phyloP scores from a whole-genome alignment of 2,888 invertebrate species.

The Hypomecis punctinalis region DNA sequence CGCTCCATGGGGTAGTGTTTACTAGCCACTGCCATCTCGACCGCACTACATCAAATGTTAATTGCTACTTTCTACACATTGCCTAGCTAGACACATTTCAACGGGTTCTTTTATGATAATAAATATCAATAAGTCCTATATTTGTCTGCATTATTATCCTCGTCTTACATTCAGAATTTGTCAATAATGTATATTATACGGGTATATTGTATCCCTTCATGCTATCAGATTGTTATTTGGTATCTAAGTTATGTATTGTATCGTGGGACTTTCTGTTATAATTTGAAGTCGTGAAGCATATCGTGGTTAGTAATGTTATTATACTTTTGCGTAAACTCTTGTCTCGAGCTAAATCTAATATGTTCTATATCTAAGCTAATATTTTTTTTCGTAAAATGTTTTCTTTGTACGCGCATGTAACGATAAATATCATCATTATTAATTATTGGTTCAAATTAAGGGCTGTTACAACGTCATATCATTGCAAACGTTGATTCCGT shows the following conservation, averaged over 20 bases:
- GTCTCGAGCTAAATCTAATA: not conserved
- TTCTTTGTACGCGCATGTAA: too few relatives aligned
- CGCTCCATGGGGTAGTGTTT: slow-evolving; percentile 43
- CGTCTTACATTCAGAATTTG: slow-evolving; percentile 24
- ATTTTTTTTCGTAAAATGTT: too few relatives aligned
- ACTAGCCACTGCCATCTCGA: slow-evolving; percentile 30
- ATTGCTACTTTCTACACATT: slow-evolving; percentile 22
- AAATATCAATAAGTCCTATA: slow-evolving; percentile 12
- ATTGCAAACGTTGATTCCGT: too few relatives aligned
- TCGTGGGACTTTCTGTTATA: not conserved
- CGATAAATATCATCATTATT: too few relatives aligned
- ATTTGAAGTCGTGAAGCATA: slow-evolving; percentile 7
- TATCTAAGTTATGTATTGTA: not conserved
- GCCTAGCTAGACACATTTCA: slow-evolving; percentile 5
- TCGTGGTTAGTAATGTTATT: not conserved
- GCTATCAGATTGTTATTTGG: slow-evolving; percentile 32
- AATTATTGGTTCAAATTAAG: too few relatives aligned
- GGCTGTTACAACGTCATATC: too few relatives aligned
- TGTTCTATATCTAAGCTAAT: too few relatives aligned
- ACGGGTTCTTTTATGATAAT: slow-evolving; percentile 5
- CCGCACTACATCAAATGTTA: slow-evolving; percentile 14
- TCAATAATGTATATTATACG: slow-evolving; percentile 42
- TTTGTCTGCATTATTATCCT: slow-evolving; percentile 27
- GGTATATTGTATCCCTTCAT: slow-evolving; percentile 47
- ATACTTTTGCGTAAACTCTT: not conserved